Conservation (phyloP, 2,797 vertebrate species). For the Sebastes vulpes region DNA sequence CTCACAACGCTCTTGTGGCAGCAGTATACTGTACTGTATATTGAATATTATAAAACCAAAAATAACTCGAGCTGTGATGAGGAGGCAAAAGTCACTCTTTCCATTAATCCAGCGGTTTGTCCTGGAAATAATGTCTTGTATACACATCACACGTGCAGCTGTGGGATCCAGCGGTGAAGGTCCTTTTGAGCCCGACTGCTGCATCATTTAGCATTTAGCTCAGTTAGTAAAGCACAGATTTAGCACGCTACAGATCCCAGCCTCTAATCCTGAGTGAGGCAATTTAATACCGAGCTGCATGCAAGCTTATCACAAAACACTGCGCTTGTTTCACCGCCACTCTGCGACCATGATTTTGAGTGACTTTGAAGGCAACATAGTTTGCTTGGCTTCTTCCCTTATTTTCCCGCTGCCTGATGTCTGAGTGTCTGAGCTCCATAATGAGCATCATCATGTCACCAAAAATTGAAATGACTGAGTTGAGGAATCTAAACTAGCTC, state of each 20-base stretch:
- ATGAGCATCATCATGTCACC: constrained; percentile 53
- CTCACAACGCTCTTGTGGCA: background rate
- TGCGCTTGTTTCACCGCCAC: constrained; percentile 19
- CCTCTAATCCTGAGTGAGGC: constrained; percentile 28
- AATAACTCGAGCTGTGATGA: background rate
- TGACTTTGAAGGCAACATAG: constrained; percentile 39
- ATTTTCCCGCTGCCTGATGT: constrained; percentile 4
- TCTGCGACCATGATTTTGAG: constrained; percentile 15
- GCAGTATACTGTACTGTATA: background rate
- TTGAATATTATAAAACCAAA: background rate
- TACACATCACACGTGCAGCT: background rate
- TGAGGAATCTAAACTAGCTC: constrained; percentile 28
- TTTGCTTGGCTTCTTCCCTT: constrained; percentile 17
- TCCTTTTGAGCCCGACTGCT: background rate
- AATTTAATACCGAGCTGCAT: constrained; percentile 37
- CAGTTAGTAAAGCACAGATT: constrained; percentile 15
- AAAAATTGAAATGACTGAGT: constrained; percentile 14
- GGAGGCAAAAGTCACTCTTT: background rate
- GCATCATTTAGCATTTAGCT: constrained; percentile 18
- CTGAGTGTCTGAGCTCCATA: constrained; percentile 9
- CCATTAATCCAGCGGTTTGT: background rate
- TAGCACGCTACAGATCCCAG: background rate
- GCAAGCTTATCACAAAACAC: constrained; percentile 32
- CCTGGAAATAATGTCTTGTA: background rate
- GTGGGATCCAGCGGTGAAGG: background rate